A percentile compares a stretch with the other conserved stretches of the same genome.
Evolutionary conservation across 2,113 vertebrate genomes (phyloP).

Genomic region (Muntiacus muntjak): DNA sequence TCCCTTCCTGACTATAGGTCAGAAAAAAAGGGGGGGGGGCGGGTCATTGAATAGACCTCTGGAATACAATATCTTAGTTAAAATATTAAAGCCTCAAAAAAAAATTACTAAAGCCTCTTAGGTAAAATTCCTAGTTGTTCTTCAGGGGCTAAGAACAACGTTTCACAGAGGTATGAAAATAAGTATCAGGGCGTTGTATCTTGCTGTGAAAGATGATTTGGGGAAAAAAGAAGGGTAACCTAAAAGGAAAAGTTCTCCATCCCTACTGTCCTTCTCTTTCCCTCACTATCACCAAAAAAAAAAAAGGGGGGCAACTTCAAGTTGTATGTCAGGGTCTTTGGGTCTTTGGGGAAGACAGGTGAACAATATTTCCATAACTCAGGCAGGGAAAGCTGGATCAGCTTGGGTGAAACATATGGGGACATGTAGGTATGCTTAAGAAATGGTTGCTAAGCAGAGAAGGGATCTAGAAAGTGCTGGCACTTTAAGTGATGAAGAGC

Average conservation of each 20-base stretch:
- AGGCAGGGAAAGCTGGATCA: background rate
- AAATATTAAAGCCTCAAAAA: background rate
- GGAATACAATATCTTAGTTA: background rate
- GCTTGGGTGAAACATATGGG: background rate
- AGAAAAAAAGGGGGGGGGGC: background rate
- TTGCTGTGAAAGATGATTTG: background rate
- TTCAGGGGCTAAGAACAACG: background rate
- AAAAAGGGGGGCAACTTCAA: background rate
- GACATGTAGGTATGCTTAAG: background rate
- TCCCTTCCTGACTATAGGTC: background rate
- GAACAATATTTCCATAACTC: background rate
- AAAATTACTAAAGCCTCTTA: background rate
- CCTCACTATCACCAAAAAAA: background rate
- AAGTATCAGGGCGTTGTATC: background rate
- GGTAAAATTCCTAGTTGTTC: background rate
- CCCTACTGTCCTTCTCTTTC: background rate
- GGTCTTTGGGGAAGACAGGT: background rate
- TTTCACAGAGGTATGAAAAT: background rate
- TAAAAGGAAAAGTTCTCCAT: background rate
- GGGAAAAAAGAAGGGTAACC: background rate
- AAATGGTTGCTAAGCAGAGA: slow-evolving; percentile 49
- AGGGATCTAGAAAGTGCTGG: slow-evolving; percentile 26
- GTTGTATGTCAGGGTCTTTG: background rate
- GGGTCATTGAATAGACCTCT: background rate
- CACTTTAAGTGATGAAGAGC: background rate